Evolutionary conservation across 2,888 invertebrate genomes (phyloP).

Genomic region (Leptinotarsa peninsularis): DNA sequence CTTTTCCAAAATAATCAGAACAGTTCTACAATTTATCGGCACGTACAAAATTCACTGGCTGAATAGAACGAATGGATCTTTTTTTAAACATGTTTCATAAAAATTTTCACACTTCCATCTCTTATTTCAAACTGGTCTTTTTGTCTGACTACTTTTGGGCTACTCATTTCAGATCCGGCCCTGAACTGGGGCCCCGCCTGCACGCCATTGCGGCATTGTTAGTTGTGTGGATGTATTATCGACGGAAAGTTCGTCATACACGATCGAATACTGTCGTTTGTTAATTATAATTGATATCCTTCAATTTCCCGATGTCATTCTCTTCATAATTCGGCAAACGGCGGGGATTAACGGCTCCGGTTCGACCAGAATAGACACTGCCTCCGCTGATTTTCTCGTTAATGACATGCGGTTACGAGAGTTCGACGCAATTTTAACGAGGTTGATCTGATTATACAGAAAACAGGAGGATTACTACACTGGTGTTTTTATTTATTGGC

Average conservation of each 20-base stretch:
- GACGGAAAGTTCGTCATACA: constrained; percentile 40
- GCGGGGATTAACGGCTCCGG: constrained; percentile 19
- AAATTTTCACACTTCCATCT: too few species aligned
- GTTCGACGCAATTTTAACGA: background rate
- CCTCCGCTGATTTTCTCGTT: constrained; percentile 15
- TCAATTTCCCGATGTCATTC: constrained; percentile 39
- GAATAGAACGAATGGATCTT: too few species aligned
- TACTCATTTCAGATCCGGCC: background rate
- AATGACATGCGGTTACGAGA: constrained; percentile 12
- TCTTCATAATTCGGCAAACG: constrained; percentile 40
- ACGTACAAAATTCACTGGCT: too few species aligned
- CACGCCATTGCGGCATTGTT: constrained; percentile 53
- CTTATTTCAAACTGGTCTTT: background rate
- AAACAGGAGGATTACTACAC: background rate
- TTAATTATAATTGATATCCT: constrained; percentile 50
- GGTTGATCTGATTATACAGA: background rate
- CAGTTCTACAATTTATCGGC: too few species aligned
- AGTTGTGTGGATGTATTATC: constrained; percentile 40
- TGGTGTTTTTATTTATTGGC: background rate
- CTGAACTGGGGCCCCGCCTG: constrained; percentile 37
- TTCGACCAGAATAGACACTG: background rate
- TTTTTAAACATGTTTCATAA: too few species aligned
- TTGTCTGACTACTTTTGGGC: background rate
- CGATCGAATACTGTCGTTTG: constrained; percentile 42
- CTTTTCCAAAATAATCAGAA: too few species aligned